Evolutionary conservation across 64 coral and sea anemone species (phyloP).

Genomic region (Montipora efflorescens): DNA sequence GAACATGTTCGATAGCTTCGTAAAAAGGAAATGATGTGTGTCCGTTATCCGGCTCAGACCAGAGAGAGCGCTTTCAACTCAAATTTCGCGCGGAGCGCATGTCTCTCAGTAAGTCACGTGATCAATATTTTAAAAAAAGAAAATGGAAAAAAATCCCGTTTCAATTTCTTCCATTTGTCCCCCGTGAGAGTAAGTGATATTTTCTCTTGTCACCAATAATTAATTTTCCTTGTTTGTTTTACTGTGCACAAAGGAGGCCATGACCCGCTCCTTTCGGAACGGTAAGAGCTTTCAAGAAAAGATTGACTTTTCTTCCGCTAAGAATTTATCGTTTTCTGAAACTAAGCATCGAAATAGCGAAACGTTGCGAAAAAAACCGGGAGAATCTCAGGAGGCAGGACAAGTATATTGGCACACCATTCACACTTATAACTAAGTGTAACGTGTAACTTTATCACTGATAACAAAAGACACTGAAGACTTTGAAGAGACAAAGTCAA

Average conservation of each 20-base stretch:
- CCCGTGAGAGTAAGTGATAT: neutral
- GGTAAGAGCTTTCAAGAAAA: neutral
- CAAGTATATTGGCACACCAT: neutral
- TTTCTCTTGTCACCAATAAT: neutral
- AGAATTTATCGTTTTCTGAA: too few species aligned
- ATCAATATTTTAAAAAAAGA: neutral
- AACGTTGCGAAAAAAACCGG: too few species aligned
- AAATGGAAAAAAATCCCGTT: neutral
- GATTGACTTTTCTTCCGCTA: neutral
- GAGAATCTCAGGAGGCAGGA: neutral
- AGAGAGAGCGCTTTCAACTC: slow-evolving; percentile 1
- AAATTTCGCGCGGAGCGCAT: slow-evolving; percentile 47
- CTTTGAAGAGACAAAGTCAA: neutral
- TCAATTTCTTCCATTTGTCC: neutral
- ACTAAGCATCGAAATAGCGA: too few species aligned
- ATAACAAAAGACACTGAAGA: neutral
- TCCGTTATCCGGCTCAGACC: neutral
- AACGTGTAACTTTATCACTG: neutral
- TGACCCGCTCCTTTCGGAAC: neutral
- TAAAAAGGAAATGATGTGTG: slow-evolving; percentile 21
- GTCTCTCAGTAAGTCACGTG: slow-evolving; percentile 14
- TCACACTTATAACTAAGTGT: neutral
- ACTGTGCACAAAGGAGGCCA: neutral
- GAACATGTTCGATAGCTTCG: neutral
- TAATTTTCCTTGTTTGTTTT: neutral